Evolutionary conservation across 2,888 invertebrate genomes (phyloP).

Genomic region (Mythimna loreyi): DNA sequence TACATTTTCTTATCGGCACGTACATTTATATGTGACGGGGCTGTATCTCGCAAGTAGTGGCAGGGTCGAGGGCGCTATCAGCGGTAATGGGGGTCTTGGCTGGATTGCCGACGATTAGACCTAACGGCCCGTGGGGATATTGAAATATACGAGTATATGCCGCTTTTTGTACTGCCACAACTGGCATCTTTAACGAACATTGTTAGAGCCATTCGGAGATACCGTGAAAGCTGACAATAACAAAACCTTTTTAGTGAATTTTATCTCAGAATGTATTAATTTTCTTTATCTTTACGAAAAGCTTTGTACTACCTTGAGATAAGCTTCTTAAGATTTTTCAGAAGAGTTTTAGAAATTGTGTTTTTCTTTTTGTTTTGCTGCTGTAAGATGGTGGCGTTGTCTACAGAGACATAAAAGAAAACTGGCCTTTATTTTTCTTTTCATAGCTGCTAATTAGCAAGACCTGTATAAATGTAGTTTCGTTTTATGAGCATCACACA

Average conservation of each 20-base stretch:
- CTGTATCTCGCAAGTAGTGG: slow-evolving; percentile 56
- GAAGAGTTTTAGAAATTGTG: slow-evolving; percentile 10
- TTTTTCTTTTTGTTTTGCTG: slow-evolving; percentile 12
- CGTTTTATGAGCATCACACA: slow-evolving; percentile 18
- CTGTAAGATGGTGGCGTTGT: slow-evolving; percentile 17
- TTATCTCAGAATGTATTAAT: slow-evolving; percentile 41
- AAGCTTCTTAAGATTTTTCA: slow-evolving; percentile 32
- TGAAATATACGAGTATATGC: slow-evolving; percentile 77
- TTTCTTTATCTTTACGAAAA: slow-evolving; percentile 49
- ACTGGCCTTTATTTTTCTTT: slow-evolving; percentile 19
- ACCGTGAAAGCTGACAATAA: slow-evolving; percentile 43
- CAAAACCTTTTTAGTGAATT: slow-evolving; percentile 32
- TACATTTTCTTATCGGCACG: slow-evolving; percentile 78
- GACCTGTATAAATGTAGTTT: slow-evolving; percentile 17
- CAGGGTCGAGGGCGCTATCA: slow-evolving; percentile 79
- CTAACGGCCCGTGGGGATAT: slow-evolving; percentile 81
- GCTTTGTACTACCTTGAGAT: slow-evolving; percentile 35
- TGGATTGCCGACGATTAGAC: slow-evolving; percentile 84
- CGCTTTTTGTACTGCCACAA: slow-evolving; percentile 55
- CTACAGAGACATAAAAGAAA: slow-evolving; percentile 29
- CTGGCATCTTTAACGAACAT: slow-evolving; percentile 54
- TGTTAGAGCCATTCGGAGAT: slow-evolving; percentile 44
- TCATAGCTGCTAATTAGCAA: slow-evolving; percentile 41
- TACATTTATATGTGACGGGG: slow-evolving; percentile 78
- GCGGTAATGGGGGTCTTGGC: slow-evolving; percentile 83